Evolutionary conservation across 2,797 vertebrate species (phyloP).

Genomic region (Enteromius thamalakanensis): DNA sequence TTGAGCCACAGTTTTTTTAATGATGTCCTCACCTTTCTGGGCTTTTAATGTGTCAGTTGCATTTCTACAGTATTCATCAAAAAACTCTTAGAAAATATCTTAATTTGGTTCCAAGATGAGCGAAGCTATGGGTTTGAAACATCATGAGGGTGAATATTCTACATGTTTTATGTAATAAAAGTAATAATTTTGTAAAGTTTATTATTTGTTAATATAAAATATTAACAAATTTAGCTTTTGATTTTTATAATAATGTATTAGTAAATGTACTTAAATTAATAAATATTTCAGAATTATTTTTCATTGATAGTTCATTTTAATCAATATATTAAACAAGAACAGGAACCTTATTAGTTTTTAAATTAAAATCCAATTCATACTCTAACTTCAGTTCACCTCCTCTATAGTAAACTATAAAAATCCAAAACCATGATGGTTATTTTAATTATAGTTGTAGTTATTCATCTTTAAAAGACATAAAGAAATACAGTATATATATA

Average conservation of each 20-base stretch:
- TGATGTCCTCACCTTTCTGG: too few relatives aligned
- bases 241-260: too few relatives aligned
- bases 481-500: not conserved
- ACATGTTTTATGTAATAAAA: too few relatives aligned
- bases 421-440: not conserved
- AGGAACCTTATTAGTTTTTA: not conserved
- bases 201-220: not conserved
- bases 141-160: not conserved
- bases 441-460: not conserved
- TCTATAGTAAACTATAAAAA: not conserved
- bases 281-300: not conserved
- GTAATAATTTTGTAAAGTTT: not conserved
- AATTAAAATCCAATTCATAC: not conserved
- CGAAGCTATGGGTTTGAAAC: not conserved
- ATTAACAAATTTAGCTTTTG: not conserved
- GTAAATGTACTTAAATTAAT: not conserved
- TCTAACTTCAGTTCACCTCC: not conserved
- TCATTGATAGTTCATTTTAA: not conserved
- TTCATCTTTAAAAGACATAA: not conserved
- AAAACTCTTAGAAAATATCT: not conserved
- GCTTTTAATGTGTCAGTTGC: too few relatives aligned
- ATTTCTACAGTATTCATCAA: too few relatives aligned
- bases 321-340: not conserved
- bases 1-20: too few relatives aligned
- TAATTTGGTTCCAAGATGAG: not conserved